Conservation (phyloP, 2,113 vertebrate genomes). For the Siniperca knerii region DNA sequence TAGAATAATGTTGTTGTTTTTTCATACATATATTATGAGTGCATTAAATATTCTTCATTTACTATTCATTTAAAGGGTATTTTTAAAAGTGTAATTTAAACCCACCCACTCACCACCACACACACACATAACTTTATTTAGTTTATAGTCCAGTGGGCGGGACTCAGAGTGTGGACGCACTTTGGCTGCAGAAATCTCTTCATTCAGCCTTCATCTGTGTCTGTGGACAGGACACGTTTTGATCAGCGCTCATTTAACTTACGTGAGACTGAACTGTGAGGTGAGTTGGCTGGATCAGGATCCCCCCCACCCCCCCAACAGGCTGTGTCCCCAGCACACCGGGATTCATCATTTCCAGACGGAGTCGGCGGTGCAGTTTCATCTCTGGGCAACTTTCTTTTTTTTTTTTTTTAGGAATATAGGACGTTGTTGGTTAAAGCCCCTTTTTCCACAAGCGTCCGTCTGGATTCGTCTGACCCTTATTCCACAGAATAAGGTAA, state of each 20-base stretch:
- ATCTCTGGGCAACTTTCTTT: slow-evolving; percentile 60
- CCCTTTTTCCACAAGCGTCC: slow-evolving; percentile 24
- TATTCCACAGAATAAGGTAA: slow-evolving; percentile 62
- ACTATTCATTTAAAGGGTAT: background rate
- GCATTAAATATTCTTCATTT: background rate
- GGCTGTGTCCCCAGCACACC: slow-evolving; percentile 45
- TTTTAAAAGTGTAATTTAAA: background rate
- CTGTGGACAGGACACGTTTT: background rate
- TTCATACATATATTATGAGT: background rate
- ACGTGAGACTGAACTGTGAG: slow-evolving; percentile 39
- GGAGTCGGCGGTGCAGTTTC: slow-evolving; percentile 78
- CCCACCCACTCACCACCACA: background rate
- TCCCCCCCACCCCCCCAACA: slow-evolving; percentile 56
- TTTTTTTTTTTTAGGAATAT: slow-evolving; percentile 55
- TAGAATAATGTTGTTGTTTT: background rate
- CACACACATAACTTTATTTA: slow-evolving; percentile 47
- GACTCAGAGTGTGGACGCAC: slow-evolving; percentile 36
- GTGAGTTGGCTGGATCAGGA: slow-evolving; percentile 71
- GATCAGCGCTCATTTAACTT: slow-evolving; percentile 9
- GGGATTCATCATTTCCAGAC: slow-evolving; percentile 55
- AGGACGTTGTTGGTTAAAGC: slow-evolving; percentile 66
- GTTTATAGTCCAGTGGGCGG: slow-evolving; percentile 69
- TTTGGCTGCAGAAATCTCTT: slow-evolving; percentile 42
- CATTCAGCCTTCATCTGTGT: slow-evolving; percentile 46
- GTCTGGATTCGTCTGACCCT: slow-evolving; percentile 43